These are phyloP conservation scores for Leucophora obtusa DNA, from an alignment of 2,888 invertebrate species.

Conservation along the genomic window DNA sequence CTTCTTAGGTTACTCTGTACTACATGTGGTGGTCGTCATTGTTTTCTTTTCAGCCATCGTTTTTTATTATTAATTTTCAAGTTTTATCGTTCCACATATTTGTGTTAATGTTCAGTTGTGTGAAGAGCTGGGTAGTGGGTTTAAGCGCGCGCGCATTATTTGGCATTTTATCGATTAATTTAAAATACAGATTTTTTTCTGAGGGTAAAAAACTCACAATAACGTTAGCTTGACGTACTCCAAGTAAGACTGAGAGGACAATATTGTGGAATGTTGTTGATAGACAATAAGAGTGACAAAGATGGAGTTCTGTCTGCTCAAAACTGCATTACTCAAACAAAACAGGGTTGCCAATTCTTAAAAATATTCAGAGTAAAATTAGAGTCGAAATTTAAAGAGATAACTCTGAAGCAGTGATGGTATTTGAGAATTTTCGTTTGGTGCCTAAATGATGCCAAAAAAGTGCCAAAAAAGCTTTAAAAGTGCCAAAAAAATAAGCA, in stretches of 20 bases:
- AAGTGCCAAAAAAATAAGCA: too few species aligned
- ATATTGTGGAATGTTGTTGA: background rate
- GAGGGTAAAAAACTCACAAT: conserved; percentile 5
- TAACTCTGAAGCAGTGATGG: too few species aligned
- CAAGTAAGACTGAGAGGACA: conserved; percentile 26
- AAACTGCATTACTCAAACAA: background rate
- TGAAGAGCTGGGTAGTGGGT: conserved; percentile 24
- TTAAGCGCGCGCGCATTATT: conserved; percentile 60
- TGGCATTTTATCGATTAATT: conserved; percentile 59
- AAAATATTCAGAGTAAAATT: background rate
- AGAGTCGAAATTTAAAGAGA: too few species aligned
- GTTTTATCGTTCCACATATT: conserved; percentile 25
- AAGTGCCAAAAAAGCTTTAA: too few species aligned
- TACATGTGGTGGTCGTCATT: conserved; percentile 50
- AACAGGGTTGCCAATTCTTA: conserved; percentile 35
- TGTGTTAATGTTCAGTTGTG: background rate
- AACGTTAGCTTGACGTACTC: background rate
- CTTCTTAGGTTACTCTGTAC: conserved; percentile 33
- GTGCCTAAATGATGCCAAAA: too few species aligned
- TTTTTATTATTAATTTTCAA: conserved; percentile 42
- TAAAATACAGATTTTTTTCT: conserved; percentile 49
- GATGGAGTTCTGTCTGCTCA: conserved; percentile 1
- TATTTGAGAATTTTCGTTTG: too few species aligned
- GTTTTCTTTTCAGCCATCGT: conserved; percentile 51
- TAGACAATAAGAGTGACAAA: background rate